A percentile compares a stretch with the other conserved stretches of the same genome.
phyloP scores from a whole-genome alignment of 2,888 invertebrate genomes.

The Digitonthophagus gazella region DNA sequence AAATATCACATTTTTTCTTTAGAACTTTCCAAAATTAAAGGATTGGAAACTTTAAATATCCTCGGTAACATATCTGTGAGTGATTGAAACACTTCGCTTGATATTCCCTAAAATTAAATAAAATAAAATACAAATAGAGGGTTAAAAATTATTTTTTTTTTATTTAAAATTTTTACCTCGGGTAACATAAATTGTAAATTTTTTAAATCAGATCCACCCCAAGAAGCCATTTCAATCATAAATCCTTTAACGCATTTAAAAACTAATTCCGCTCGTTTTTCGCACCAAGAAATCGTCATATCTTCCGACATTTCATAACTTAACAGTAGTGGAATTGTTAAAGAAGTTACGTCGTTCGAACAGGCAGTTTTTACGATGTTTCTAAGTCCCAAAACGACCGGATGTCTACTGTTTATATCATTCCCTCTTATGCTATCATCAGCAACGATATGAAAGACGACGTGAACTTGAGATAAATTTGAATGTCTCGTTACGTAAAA shows the following conservation, averaged over 20 bases:
- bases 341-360: slow-evolving; percentile 86
- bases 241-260: slow-evolving; percentile 99
- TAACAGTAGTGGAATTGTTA: slow-evolving; percentile 90
- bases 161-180: slow-evolving; percentile 53
- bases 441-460: slow-evolving; percentile 92
- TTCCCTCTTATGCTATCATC: slow-evolving; percentile 69
- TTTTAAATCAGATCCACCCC: slow-evolving; percentile 87
- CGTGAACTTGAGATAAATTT: slow-evolving; percentile 90
- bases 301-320: slow-evolving; percentile 94
- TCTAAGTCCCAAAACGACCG: slow-evolving; percentile 89
- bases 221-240: slow-evolving; percentile 96
- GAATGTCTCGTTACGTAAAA: slow-evolving; percentile 86
- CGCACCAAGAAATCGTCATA: slow-evolving; percentile 96
- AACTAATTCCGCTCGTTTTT: slow-evolving; percentile 92
- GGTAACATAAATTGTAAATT: slow-evolving; percentile 86
- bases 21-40: slow-evolving; percentile 67
- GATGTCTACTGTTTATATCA: slow-evolving; percentile 95
- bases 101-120: slow-evolving; percentile 61
- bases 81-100: slow-evolving; percentile 77
- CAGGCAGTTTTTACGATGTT: slow-evolving; percentile 96
- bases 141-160: slow-evolving; percentile 13
- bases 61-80: slow-evolving; percentile 86
- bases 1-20: slow-evolving; percentile 18
- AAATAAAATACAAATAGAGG: slow-evolving; percentile 18
- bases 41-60: slow-evolving; percentile 94